phyloP scores from a whole-genome alignment of 2,888 invertebrate genomes.

The Drosophila pseudotakahashii region DNA sequence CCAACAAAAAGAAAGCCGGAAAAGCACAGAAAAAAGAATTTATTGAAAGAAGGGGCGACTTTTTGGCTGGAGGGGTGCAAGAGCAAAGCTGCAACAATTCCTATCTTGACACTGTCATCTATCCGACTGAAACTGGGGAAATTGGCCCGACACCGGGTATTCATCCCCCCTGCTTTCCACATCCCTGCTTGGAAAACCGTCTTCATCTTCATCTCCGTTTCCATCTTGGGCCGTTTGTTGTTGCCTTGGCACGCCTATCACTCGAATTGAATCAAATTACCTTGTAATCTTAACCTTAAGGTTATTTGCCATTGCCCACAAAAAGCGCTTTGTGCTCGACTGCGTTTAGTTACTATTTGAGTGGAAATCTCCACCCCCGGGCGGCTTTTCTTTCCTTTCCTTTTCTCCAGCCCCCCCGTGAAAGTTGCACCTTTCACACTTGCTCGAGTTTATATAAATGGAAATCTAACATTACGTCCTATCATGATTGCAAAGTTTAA shows the following conservation, averaged over 20 bases:
- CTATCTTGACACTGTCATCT: constrained; percentile 72
- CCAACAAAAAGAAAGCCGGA: constrained; percentile 9
- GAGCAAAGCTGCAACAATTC: constrained; percentile 59
- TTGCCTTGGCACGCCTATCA: constrained; percentile 81
- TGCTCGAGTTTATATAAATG: constrained; percentile 68
- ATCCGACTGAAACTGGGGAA: constrained; percentile 56
- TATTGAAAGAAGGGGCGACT: constrained; percentile 15
- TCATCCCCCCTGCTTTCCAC: constrained; percentile 22
- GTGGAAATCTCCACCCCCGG: constrained; percentile 25
- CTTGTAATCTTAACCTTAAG: constrained; percentile 84
- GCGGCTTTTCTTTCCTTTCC: neutral
- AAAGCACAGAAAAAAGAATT: neutral
- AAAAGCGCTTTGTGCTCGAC: constrained; percentile 69
- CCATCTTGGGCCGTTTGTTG: constrained; percentile 52
- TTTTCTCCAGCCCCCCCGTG: constrained; percentile 1
- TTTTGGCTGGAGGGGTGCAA: constrained; percentile 35
- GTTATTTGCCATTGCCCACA: constrained; percentile 80
- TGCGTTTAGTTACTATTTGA: constrained; percentile 78
- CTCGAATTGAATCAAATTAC: constrained; percentile 85
- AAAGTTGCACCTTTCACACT: constrained; percentile 70
- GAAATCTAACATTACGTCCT: constrained; percentile 81
- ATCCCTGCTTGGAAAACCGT: constrained; percentile 3
- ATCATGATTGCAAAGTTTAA: constrained; percentile 82
- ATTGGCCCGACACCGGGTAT: constrained; percentile 57
- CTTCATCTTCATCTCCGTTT: constrained; percentile 43